A percentile compares a stretch with the other conserved stretches of the same genome.
Evolutionary conservation across 1,140 invertebrate genomes (phyloP).

Genomic region (Meteorus sp.): DNA sequence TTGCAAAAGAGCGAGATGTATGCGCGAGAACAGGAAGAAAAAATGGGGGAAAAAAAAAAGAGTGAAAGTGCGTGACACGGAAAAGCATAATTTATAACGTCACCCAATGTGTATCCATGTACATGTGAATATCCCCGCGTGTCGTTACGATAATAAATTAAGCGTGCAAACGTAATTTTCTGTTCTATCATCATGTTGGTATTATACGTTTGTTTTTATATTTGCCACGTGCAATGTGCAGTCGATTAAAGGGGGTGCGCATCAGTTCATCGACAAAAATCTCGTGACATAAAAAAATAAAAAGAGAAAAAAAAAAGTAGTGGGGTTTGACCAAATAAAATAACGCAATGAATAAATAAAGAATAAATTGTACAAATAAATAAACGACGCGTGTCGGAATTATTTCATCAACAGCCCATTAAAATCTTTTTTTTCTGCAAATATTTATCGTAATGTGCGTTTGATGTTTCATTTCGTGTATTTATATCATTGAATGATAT

Average conservation of each 20-base stretch:
- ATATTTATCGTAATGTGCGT: no score
- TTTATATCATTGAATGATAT: no score
- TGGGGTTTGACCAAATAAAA: no score
- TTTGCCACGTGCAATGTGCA: slow-evolving; percentile 16
- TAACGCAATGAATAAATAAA: no score
- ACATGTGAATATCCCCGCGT: not conserved
- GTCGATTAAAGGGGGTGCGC: slow-evolving; percentile 2
- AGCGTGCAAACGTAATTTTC: slow-evolving; percentile 24
- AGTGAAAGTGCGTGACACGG: slow-evolving; percentile 24
- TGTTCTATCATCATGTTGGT: slow-evolving; percentile 23
- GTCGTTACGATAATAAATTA: slow-evolving; percentile 27
- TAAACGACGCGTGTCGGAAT: no score
- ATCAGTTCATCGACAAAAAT: not conserved
- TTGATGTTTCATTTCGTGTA: no score
- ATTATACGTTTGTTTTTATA: slow-evolving; percentile 31
- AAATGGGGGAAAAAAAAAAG: slow-evolving; percentile 1
- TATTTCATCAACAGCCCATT: no score
- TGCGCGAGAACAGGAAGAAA: not conserved
- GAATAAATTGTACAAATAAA: no score
- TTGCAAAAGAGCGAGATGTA: not conserved
- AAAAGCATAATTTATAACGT: slow-evolving; percentile 36
- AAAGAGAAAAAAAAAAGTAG: no score
- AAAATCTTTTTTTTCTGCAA: no score
- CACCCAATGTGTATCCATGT: slow-evolving; percentile 25
- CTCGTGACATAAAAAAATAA: no score